Percentiles rank a stretch among this genome's conserved stretches.
Conservation (phyloP, 1,140 invertebrate genomes). For the Hormaphis cornu region DNA sequence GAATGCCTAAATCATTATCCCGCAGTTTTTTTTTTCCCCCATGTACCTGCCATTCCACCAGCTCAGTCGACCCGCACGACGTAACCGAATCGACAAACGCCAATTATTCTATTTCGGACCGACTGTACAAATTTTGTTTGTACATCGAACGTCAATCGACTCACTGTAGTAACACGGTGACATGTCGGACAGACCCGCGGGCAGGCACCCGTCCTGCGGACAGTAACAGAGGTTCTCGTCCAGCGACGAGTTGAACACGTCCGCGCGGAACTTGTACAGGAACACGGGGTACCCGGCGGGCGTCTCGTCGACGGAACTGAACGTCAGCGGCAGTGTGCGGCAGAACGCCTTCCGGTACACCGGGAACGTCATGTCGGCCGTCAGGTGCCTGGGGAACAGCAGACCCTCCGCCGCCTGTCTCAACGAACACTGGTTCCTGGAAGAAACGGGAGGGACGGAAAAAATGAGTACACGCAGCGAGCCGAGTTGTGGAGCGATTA, state of each 20-base stretch:
- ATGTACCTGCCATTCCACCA: too few relatives aligned
- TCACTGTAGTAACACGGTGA: constrained; percentile 65
- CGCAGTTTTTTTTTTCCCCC: too few relatives aligned
- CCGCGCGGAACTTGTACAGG: constrained; percentile 45
- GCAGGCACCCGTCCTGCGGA: constrained; percentile 45
- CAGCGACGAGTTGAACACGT: constrained; percentile 49
- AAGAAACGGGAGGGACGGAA: background rate
- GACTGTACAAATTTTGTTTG: too few relatives aligned
- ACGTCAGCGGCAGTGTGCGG: constrained; percentile 51
- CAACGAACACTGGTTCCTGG: background rate
- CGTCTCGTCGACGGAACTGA: constrained; percentile 39
- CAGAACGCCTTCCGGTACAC: constrained; percentile 61
- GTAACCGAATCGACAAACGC: too few relatives aligned
- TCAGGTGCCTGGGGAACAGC: constrained; percentile 49
- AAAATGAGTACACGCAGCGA: too few relatives aligned
- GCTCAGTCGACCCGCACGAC: too few relatives aligned
- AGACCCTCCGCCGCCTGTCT: constrained; percentile 37
- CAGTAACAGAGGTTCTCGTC: constrained; percentile 58
- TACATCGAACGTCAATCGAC: constrained; percentile 38
- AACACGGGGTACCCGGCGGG: constrained; percentile 43
- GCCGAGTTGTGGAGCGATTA: too few relatives aligned
- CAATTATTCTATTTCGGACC: too few relatives aligned
- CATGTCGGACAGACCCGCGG: constrained; percentile 54
- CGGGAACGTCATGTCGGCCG: constrained; percentile 46
- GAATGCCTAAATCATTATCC: too few relatives aligned